Conservation (phyloP, 2,888 invertebrate genomes). For the Drosophila nigricruria region DNA sequence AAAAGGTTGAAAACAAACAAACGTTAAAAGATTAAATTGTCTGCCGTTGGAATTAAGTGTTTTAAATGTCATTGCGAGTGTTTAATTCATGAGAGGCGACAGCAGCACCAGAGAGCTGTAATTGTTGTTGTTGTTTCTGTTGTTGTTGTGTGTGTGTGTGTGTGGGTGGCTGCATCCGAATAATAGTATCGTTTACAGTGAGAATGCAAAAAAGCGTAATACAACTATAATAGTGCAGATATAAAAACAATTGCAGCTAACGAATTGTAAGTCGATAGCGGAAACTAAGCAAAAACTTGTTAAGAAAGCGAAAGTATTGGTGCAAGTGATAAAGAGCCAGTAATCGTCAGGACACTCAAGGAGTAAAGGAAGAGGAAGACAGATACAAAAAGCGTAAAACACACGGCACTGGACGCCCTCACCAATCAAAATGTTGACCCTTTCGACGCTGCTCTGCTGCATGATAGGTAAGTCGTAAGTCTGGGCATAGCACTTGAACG, state of each 20-base stretch:
- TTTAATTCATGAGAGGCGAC: constrained; percentile 65
- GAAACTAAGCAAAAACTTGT: constrained; percentile 35
- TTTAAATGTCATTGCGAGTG: constrained; percentile 77
- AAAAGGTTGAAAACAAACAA: constrained; percentile 70
- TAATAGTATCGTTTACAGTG: constrained; percentile 60
- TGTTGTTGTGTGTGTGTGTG: constrained; percentile 12
- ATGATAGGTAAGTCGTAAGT: constrained; percentile 84
- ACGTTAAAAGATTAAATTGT: constrained; percentile 78
- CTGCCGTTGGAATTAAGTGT: constrained; percentile 77
- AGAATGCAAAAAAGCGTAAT: constrained; percentile 22
- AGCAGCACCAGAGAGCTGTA: constrained; percentile 4
- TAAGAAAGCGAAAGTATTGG: constrained; percentile 38
- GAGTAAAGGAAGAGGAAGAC: constrained; percentile 6
- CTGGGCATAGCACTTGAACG: constrained; percentile 31
- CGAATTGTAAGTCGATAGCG: constrained; percentile 61
- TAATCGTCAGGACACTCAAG: constrained; percentile 9
- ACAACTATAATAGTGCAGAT: constrained; percentile 37
- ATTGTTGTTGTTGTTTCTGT: constrained; percentile 18
- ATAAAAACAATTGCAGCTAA: constrained; percentile 53
- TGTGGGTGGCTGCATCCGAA: constrained; percentile 32
- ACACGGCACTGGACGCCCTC: constrained; percentile 37
- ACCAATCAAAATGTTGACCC: constrained; percentile 83
- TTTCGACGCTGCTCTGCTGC: constrained; percentile 84
- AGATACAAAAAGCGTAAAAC: neutral
- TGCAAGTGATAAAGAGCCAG: constrained; percentile 17